phyloP scores from a whole-genome alignment of 2,888 invertebrate genomes.

The Cyclophora albipunctata region DNA sequence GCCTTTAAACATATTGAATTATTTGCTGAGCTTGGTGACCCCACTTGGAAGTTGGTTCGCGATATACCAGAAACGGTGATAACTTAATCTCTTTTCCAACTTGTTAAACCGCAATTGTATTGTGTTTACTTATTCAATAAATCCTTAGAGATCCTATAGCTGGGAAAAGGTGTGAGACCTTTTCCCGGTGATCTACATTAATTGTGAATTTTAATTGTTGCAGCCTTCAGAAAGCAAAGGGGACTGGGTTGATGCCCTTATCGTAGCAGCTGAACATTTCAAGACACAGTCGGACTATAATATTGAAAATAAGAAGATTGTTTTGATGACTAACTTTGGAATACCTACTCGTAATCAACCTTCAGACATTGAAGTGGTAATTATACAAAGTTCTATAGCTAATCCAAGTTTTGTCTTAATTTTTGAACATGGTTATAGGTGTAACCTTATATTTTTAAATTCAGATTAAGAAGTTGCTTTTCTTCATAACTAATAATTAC shows the following conservation, averaged over 20 bases:
- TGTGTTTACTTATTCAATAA: no score
- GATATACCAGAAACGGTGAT: constrained; percentile 52
- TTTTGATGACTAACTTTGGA: constrained; percentile 79
- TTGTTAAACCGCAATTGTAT: no score
- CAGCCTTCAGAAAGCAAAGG: constrained; percentile 65
- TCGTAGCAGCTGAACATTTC: constrained; percentile 73
- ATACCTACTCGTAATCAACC: constrained; percentile 31
- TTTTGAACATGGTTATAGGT: background rate
- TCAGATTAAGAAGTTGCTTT: no score
- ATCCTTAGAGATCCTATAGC: no score
- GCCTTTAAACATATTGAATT: constrained; percentile 76
- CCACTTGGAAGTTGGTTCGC: constrained; percentile 77
- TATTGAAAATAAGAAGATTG: constrained; percentile 64
- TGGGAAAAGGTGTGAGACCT: no score
- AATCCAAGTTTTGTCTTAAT: no score
- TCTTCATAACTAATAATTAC: no score
- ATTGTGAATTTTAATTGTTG: background rate
- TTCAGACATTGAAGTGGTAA: constrained; percentile 53
- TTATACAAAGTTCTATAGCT: background rate
- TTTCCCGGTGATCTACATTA: no score
- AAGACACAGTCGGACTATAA: constrained; percentile 44
- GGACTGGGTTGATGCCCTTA: constrained; percentile 80
- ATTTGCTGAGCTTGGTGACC: constrained; percentile 59
- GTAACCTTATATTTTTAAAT: no score
- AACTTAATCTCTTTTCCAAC: no score